Evolutionary conservation across 2,797 vertebrate species (phyloP), one percentile per base, ranked within the genome.

Genomic region (Semaprochilodus insignis): DNA sequence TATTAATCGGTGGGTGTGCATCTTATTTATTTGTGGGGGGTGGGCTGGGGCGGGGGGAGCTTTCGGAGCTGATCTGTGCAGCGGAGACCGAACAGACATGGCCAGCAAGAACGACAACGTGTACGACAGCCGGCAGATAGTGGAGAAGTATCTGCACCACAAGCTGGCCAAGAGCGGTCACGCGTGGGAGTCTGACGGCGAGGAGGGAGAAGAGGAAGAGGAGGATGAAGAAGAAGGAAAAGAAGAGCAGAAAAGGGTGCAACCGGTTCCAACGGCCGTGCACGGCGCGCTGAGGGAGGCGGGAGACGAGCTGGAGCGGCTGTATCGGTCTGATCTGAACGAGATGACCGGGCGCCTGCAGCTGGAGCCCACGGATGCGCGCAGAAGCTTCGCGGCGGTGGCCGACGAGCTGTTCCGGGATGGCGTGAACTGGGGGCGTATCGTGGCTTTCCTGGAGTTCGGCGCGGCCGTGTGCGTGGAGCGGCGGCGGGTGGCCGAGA

Each of bases 401-500:
- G 96, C 97, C 84, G 97, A 98, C 88, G 98, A 99, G 92, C 96
- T 99, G 89, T 99, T 99, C 94, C 96, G 97, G 92, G 98, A 99
- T 19, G 98, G 97, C 6, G 96, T 99, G 83, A 99, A 99, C 94
- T 99, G 98, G 98, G 98, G 98, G 81, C 95, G 98, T 85, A 98
- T 99, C 63, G 96, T 99, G 89, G 98, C 98, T 73, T 99, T 99
- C 95, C 98, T 99, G 82, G 98, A 99, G 94, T 99, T 99, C 54
- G 98, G 98, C 6, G 97, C 97, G 6, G 96, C 96, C 48, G 96
- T 99, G 95, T 99, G 98, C 21, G 97, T 96, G 88, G 97, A 99
- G 92, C 98, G 98, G 40, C 36, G 11, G 16, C 19, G 17, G 21
- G 34, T 10, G 11, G 66, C 40, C 67, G 36, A 4, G 34, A 13